Conservation (phyloP, 2,113 vertebrate species). For the Sisor rabdophorus region DNA sequence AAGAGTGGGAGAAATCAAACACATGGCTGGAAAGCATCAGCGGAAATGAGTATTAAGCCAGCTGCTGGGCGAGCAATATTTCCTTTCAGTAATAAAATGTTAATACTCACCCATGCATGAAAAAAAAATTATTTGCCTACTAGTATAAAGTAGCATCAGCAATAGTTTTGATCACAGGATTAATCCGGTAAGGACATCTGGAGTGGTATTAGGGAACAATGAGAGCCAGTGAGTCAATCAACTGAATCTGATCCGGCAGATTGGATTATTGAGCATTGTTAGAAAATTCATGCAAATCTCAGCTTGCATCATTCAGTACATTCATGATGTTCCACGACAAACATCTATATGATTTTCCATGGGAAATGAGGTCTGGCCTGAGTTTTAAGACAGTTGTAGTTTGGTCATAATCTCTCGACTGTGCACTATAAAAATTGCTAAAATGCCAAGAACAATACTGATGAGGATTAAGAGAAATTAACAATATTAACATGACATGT, state of each 20-base stretch:
- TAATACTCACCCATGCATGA: no score
- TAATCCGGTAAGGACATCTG: neutral
- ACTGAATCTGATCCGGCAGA: slow-evolving; percentile 7
- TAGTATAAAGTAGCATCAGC: no score
- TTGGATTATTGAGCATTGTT: slow-evolving; percentile 7
- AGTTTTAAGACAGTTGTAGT: slow-evolving; percentile 35
- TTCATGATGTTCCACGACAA: slow-evolving; percentile 15
- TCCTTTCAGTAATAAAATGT: no score
- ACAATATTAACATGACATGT: no score
- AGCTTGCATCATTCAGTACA: neutral
- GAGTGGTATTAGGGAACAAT: slow-evolving; percentile 24
- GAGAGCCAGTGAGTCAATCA: slow-evolving; percentile 34
- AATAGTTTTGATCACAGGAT: neutral
- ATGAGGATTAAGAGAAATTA: no score
- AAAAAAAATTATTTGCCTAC: no score
- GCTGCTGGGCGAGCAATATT: no score
- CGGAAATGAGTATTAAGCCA: no score
- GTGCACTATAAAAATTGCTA: no score
- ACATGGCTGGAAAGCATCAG: no score
- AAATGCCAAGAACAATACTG: no score
- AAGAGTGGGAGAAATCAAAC: no score
- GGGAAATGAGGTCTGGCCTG: slow-evolving; percentile 1
- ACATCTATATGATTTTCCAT: neutral
- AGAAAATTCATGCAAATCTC: slow-evolving; percentile 9
- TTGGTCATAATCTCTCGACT: neutral